These are phyloP conservation scores for Prunella himalayana DNA, from an alignment of 2,113 vertebrate species.

Conservation along the genomic window DNA sequence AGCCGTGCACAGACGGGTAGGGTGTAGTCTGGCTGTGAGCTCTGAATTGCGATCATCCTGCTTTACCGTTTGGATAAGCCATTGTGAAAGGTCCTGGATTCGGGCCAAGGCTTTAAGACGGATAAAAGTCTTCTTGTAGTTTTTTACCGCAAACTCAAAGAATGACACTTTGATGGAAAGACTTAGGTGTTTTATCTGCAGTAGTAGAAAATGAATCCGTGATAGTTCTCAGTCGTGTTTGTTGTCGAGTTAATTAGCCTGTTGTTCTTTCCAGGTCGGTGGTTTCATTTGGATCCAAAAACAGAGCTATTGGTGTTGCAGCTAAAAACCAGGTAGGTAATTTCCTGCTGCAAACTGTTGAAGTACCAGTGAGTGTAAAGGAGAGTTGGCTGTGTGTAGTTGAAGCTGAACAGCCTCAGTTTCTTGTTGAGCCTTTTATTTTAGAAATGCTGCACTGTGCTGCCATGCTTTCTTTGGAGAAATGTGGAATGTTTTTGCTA, in stretches of 20 bases:
- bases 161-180: not conserved
- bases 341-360: not conserved
- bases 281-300: slow-evolving; percentile 84
- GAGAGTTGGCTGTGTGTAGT: not conserved
- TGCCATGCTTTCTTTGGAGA: not conserved
- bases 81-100: not conserved
- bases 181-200: not conserved
- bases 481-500: not conserved
- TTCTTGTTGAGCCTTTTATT: not conserved
- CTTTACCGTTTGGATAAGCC: not conserved
- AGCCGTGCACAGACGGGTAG: rapidly evolving
- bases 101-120: not conserved
- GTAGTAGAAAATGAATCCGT: rapidly evolving
- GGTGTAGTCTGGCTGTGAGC: not conserved
- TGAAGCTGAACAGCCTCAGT: not conserved
- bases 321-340: slow-evolving; percentile 83
- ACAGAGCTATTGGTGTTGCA: slow-evolving; percentile 79
- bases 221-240: rapidly evolving
- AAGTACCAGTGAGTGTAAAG: not conserved
- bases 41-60: not conserved
- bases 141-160: not conserved
- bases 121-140: rapidly evolving
- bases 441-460: not conserved
- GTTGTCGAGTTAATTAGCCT: not conserved
- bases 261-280: slow-evolving; percentile 73